Evolutionary conservation across 2,113 vertebrate genomes (phyloP), one percentile per base, ranked within the genome.

Genomic region (Pedetes capensis): DNA sequence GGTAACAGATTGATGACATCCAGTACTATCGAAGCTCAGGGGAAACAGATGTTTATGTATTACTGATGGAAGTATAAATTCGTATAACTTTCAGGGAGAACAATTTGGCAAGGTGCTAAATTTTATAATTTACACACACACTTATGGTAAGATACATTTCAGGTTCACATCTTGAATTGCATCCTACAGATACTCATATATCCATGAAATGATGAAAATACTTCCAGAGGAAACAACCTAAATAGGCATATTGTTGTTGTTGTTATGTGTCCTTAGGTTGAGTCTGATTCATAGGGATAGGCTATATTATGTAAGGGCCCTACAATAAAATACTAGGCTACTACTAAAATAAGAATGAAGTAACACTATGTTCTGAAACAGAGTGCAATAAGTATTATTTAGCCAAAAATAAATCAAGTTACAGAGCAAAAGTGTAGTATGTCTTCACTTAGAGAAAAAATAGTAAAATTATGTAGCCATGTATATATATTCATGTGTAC

Each of bases 401-500:
- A 47, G 20, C 29, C 10, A 89, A 68, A 76, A n/a, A n/a, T n/a
- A n/a, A 12, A 53, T 25, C 8, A 51, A 13, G 1, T 39, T n/a
- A 32, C 3, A 64, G 32, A 71, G 13, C 37, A 84, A 49, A n/a
- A 66, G 5, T 5, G 8, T 59, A 44, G 18, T 39, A n/a, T 9
- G 5, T 17, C 37, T 79, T 49, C 3, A 20, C 27, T 53, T 53
- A 72, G 2, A 57, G 12, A 47, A 59, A 57, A 29, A 49, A 34
- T 20, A 47, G 6, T 66, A 14, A 72, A 85, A 34, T 8, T 74
- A 2, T 55, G 0, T n/a, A 8, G 47, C 2, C 20, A 3, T 49
- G 23, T 55, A 9, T 1, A 4, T 8, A 42, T 14, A 47, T 4
- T n/a, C 29, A 39, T 2, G 22, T 13, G 37, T 1, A 29, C 7